phyloP scores from a whole-genome alignment of 2,797 vertebrate species.

The Ptychadena robeensis region DNA sequence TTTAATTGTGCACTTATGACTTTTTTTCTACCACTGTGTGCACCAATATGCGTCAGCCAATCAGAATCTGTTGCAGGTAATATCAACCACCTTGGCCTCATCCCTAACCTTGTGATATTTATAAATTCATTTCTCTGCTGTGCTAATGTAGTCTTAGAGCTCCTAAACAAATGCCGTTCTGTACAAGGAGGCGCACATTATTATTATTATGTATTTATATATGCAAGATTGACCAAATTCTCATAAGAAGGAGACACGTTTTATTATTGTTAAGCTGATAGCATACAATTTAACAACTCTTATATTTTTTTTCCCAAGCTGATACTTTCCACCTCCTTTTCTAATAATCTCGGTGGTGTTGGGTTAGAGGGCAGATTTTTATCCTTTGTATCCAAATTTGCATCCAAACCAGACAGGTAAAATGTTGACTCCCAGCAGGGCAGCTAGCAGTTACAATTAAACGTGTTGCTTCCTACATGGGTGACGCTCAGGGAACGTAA shows the following conservation, averaged over 20 bases:
- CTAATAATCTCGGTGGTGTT: not conserved
- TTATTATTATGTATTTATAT: not conserved
- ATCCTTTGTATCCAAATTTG: not conserved
- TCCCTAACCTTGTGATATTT: too few relatives aligned
- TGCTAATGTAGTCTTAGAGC: not conserved
- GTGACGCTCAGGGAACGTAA: slow-evolving; percentile 14
- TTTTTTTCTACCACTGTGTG: too few relatives aligned
- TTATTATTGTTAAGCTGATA: not conserved
- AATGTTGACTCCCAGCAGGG: slow-evolving; percentile 6
- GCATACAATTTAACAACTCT: not conserved
- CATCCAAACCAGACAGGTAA: slow-evolving; percentile 3
- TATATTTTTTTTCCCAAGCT: not conserved
- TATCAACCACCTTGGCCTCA: too few relatives aligned
- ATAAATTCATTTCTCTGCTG: not conserved
- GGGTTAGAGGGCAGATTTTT: slow-evolving; percentile 5
- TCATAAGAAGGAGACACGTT: not conserved
- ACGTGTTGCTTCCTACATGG: not conserved
- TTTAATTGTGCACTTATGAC: too few relatives aligned
- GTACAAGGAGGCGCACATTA: not conserved
- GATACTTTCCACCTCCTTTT: not conserved
- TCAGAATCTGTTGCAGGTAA: too few relatives aligned
- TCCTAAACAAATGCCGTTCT: not conserved
- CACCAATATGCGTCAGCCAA: too few relatives aligned
- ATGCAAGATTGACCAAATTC: not conserved
- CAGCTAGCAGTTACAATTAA: slow-evolving; percentile 28